Conservation (phyloP, 2,888 invertebrate genomes). For the Lycocerus yunnanus region DNA sequence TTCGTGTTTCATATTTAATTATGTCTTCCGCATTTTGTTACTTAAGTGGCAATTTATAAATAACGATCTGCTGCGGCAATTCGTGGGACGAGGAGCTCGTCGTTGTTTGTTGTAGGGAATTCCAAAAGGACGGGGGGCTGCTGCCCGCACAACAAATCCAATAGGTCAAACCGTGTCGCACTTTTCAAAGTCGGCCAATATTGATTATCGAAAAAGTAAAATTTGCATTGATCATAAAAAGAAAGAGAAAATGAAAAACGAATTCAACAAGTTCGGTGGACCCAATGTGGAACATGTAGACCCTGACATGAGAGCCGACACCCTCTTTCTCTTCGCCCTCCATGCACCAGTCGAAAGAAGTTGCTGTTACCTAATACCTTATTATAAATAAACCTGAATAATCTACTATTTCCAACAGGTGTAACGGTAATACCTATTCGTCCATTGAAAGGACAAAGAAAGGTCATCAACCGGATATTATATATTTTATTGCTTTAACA, state of each 20-base stretch:
- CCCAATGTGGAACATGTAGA: constrained; percentile 23
- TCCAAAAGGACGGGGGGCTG: too few species aligned
- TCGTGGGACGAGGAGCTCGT: too few species aligned
- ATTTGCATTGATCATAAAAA: neutral
- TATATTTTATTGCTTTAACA: constrained; percentile 21
- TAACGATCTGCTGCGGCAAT: neutral
- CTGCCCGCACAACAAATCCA: too few species aligned
- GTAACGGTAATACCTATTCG: constrained; percentile 36
- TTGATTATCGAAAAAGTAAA: neutral
- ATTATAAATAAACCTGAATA: constrained; percentile 21
- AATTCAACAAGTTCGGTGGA: constrained; percentile 4
- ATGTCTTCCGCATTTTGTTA: neutral
- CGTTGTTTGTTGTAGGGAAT: too few species aligned
- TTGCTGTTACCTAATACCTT: constrained; percentile 14
- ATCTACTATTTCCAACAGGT: constrained; percentile 35
- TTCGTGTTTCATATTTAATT: neutral
- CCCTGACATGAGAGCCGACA: constrained; percentile 28
- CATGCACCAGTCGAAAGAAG: constrained; percentile 23
- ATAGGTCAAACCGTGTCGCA: too few species aligned
- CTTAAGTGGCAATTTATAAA: neutral
- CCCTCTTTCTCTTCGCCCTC: constrained; percentile 14
- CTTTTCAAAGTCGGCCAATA: too few species aligned
- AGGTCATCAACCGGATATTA: constrained; percentile 44
- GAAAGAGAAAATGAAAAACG: neutral
- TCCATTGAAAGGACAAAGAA: constrained; percentile 41